phyloP scores from a whole-genome alignment of 2,113 vertebrate species.

The Pygoscelis adeliae region DNA sequence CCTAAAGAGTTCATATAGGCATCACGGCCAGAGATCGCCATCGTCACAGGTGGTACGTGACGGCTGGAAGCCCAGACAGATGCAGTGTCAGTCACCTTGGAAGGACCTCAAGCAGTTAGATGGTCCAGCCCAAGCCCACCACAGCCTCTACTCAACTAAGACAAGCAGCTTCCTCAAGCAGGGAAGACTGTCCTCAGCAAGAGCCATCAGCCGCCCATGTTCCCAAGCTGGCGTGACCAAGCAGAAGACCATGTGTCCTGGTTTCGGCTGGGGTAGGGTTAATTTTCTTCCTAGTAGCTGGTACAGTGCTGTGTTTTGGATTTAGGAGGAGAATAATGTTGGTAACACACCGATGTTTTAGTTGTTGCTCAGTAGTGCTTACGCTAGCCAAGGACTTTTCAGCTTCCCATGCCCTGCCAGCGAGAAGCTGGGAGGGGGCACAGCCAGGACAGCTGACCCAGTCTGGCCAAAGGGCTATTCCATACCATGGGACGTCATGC shows the following conservation, averaged over 20 bases:
- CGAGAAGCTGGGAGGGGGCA: too few relatives aligned
- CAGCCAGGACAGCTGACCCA: too few relatives aligned
- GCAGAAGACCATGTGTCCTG: background rate
- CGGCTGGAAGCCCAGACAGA: background rate
- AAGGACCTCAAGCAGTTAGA: background rate
- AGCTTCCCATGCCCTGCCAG: too few relatives aligned
- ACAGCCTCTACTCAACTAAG: background rate
- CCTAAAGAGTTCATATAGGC: background rate
- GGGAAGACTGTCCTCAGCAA: background rate
- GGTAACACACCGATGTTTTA: too few relatives aligned
- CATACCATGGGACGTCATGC: too few relatives aligned
- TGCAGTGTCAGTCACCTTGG: background rate
- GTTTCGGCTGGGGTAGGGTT: too few relatives aligned
- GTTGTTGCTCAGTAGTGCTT: too few relatives aligned
- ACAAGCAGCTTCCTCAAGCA: background rate
- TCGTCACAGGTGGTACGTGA: accelerated
- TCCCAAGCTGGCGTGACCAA: background rate
- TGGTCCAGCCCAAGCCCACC: background rate
- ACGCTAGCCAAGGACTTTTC: too few relatives aligned
- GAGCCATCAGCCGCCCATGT: background rate
- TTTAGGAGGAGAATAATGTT: too few relatives aligned
- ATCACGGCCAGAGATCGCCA: background rate
- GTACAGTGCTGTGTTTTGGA: too few relatives aligned
- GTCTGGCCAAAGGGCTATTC: too few relatives aligned
- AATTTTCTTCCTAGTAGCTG: too few relatives aligned